These are phyloP conservation scores for Macroteleia sp. DNA, from an alignment of 2,888 invertebrate genomes.

Conservation along the genomic window DNA sequence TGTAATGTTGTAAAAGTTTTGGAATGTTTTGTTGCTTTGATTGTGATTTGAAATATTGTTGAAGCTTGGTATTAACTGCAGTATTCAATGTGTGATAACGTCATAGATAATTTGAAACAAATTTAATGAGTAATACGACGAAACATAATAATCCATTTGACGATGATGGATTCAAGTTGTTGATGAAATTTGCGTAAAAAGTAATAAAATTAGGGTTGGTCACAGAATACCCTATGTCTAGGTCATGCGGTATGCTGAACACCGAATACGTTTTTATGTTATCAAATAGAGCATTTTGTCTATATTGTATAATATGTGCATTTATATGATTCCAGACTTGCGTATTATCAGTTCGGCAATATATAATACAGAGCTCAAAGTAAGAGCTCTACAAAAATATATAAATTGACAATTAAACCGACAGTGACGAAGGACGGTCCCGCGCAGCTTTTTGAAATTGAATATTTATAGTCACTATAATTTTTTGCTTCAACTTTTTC, in stretches of 20 bases:
- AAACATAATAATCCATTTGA: no score
- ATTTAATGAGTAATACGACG: no score
- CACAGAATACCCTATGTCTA: constrained; percentile 47
- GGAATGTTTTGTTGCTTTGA: no score
- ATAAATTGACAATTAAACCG: constrained; percentile 32
- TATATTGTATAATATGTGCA: constrained; percentile 83
- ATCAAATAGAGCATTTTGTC: constrained; percentile 66
- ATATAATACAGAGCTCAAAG: constrained; percentile 78
- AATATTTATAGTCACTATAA: no score
- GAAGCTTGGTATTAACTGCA: no score
- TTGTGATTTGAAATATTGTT: no score
- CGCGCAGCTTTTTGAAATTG: no score
- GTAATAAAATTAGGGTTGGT: constrained; percentile 14
- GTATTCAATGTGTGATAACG: no score
- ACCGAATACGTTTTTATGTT: constrained; percentile 49
- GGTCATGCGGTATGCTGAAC: constrained; percentile 77
- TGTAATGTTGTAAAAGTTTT: no score
- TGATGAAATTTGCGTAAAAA: constrained; percentile 60
- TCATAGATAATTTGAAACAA: no score
- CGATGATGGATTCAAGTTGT: not conserved
- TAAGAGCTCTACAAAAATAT: constrained; percentile 77
- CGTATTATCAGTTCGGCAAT: constrained; percentile 80
- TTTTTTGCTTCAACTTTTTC: no score
- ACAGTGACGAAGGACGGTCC: constrained; percentile 57
- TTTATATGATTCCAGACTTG: constrained; percentile 83